Percentiles rank a stretch among this genome's conserved stretches.
phyloP scores from a whole-genome alignment of 2,888 invertebrate species.

The Epirrhoe tristata region DNA sequence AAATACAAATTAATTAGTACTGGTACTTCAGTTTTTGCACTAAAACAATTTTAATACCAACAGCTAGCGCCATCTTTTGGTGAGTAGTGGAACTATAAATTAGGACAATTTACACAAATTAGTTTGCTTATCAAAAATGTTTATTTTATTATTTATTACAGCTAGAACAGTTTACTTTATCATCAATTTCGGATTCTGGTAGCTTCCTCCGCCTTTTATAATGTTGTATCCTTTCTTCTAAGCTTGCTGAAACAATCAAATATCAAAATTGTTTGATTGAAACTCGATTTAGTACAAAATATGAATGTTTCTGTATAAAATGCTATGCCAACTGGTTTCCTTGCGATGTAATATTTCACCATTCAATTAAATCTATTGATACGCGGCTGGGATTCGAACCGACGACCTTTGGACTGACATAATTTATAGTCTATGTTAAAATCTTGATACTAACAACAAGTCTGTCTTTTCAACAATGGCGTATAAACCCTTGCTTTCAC shows the following conservation, averaged over 20 bases:
- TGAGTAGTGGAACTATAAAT: slow-evolving; percentile 31
- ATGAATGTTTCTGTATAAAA: no score
- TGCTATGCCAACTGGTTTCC: no score
- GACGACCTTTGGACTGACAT: no score
- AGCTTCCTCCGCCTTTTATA: slow-evolving; percentile 88
- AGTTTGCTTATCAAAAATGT: not conserved
- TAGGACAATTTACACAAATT: not conserved
- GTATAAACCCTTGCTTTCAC: slow-evolving; percentile 89
- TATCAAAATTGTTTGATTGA: not conserved
- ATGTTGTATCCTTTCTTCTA: slow-evolving; percentile 92
- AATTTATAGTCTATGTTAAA: not conserved
- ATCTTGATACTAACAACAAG: slow-evolving; percentile 89
- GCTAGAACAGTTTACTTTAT: slow-evolving; percentile 15
- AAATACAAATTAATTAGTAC: no score
- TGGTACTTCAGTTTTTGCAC: not conserved
- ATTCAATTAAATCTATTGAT: no score
- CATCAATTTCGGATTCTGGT: slow-evolving; percentile 24
- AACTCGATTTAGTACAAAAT: no score
- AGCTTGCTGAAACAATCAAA: slow-evolving; percentile 87
- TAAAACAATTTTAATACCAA: not conserved
- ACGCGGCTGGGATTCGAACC: no score
- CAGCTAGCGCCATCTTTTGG: slow-evolving; percentile 38
- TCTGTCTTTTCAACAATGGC: slow-evolving; percentile 89
- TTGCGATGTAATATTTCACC: no score
- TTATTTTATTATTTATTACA: slow-evolving; percentile 8